These are phyloP conservation scores for Dolichopus griseipennis DNA, from an alignment of 2,888 invertebrate genomes.

Conservation along the genomic window DNA sequence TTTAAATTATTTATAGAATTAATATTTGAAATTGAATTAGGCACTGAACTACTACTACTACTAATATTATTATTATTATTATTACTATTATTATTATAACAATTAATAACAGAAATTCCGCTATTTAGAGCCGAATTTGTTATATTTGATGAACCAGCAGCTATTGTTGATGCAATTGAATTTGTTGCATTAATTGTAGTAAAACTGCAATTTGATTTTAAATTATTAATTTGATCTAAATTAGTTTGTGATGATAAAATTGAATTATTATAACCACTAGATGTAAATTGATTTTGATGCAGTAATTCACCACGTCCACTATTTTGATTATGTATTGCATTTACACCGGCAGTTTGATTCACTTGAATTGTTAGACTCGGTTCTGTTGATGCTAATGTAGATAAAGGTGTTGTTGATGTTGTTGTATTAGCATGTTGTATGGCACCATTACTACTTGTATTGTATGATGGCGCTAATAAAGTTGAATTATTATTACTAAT, in stretches of 20 bases:
- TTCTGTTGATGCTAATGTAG: conserved; percentile 7
- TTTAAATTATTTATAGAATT: conserved; percentile 25
- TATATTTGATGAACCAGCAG: background rate
- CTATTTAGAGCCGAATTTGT: background rate
- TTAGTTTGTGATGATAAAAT: background rate
- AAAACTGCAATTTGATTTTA: background rate
- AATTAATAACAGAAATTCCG: conserved; percentile 9
- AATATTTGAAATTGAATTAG: conserved; percentile 22
- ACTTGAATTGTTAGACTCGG: conserved; percentile 43
- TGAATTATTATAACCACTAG: background rate
- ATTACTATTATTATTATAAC: conserved; percentile 22
- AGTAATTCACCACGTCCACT: conserved; percentile 20
- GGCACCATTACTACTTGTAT: background rate
- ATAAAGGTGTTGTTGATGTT: background rate
- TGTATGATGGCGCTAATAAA: background rate
- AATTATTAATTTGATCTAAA: background rate
- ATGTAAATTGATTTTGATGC: background rate
- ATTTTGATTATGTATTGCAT: conserved; percentile 22
- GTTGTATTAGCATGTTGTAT: background rate
- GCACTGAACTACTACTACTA: conserved; percentile 25
- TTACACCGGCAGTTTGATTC: conserved; percentile 30
- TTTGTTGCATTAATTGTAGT: background rate
- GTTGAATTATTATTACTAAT: background rate
- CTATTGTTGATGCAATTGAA: background rate
- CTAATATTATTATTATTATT: conserved; percentile 24